A percentile compares a stretch with the other conserved stretches of the same genome.
phyloP scores from a whole-genome alignment of 2,113 vertebrate species.

The Uria aalge region DNA sequence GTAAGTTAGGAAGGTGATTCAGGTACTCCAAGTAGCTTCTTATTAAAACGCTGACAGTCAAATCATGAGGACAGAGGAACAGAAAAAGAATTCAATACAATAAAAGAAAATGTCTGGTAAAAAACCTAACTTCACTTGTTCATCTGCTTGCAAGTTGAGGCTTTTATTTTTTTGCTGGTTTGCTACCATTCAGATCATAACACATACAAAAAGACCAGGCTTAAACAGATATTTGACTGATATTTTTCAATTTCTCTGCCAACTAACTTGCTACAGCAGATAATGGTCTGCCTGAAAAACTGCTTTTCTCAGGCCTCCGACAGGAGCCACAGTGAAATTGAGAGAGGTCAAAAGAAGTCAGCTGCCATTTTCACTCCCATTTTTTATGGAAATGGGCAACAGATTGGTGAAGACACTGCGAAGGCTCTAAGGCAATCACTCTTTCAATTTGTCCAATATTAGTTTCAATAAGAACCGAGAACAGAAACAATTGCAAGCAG shows the following conservation, averaged over 20 bases:
- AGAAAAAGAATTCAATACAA: neutral
- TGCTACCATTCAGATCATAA: neutral
- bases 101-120: neutral
- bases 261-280: conserved; percentile 54
- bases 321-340: conserved; percentile 53
- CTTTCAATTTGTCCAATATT: conserved; percentile 69
- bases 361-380: conserved; percentile 72
- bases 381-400: conserved; percentile 73
- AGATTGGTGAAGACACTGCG: conserved; percentile 54
- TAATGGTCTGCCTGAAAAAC: conserved; percentile 67
- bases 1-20: neutral
- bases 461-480: conserved; percentile 58
- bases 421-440: conserved; percentile 61
- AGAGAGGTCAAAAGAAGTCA: conserved; percentile 71
- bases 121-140: neutral
- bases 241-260: conserved; percentile 68
- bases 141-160: neutral
- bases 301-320: conserved; percentile 56
- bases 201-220: neutral
- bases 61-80: neutral
- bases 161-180: neutral
- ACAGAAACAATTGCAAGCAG: conserved; percentile 61
- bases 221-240: conserved; percentile 43
- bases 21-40: neutral
- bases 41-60: neutral